These are phyloP conservation scores for Phyllostomus hastatus DNA, from an alignment of 2,113 vertebrate genomes.

Conservation along the genomic window DNA sequence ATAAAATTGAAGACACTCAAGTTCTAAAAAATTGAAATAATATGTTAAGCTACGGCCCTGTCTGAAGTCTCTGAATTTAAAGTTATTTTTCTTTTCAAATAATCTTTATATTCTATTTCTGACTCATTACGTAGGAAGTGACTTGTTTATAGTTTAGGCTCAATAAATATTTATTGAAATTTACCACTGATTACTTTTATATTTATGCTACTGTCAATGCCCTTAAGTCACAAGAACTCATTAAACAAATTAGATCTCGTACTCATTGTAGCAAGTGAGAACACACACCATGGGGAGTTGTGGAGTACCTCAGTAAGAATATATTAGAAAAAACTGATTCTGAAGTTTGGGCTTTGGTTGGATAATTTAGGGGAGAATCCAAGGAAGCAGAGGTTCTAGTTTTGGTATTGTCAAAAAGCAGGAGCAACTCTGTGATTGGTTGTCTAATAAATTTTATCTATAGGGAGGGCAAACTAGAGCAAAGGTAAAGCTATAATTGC, in stretches of 20 bases:
- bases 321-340: background rate
- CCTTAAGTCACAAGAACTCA: background rate
- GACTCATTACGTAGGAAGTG: background rate
- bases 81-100: background rate
- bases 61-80: background rate
- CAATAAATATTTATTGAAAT: background rate
- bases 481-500: background rate
- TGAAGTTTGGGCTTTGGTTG: background rate
- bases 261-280: background rate
- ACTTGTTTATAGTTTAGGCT: background rate
- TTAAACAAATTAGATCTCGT: background rate
- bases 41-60: background rate
- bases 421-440: background rate
- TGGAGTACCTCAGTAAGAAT: background rate
- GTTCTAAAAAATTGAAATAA: background rate
- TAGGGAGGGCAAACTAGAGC: background rate
- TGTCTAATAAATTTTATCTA: background rate
- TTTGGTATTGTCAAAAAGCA: background rate
- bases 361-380: background rate
- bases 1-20: background rate
- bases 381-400: background rate
- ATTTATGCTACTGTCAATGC: background rate
- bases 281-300: background rate
- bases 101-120: background rate
- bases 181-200: background rate